phyloP scores from a whole-genome alignment of 2,888 invertebrate species.

The Acanthoscelides obtectus region DNA sequence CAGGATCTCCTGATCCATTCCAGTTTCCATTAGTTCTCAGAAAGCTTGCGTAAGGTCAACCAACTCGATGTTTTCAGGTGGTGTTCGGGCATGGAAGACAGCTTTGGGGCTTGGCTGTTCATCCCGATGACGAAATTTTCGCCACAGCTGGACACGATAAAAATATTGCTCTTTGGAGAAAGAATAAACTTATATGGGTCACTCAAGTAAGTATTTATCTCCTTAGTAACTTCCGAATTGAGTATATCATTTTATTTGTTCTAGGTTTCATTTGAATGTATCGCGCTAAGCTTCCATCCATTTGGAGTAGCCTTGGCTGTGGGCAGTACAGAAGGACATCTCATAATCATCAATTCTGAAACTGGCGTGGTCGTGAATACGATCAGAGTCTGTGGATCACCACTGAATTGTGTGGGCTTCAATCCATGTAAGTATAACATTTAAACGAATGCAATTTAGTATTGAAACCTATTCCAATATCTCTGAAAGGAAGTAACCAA shows the following conservation, averaged over 20 bases:
- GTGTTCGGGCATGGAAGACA: slow-evolving; percentile 86
- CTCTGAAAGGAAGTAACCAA: too few relatives aligned
- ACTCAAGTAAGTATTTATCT: slow-evolving; percentile 61
- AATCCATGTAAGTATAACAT: slow-evolving; percentile 76
- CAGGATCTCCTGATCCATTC: too few relatives aligned
- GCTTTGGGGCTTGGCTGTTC: slow-evolving; percentile 82
- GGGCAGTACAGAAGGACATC: slow-evolving; percentile 85
- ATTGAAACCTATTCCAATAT: too few relatives aligned
- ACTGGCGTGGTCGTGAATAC: slow-evolving; percentile 82
- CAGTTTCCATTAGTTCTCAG: too few relatives aligned
- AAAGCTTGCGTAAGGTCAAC: too few relatives aligned
- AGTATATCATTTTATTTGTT: not conserved
- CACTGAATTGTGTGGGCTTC: slow-evolving; percentile 79
- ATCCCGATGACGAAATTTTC: slow-evolving; percentile 87
- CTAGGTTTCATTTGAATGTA: slow-evolving; percentile 80
- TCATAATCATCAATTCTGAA: slow-evolving; percentile 80
- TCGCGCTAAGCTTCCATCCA: slow-evolving; percentile 82
- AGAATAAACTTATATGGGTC: slow-evolving; percentile 82
- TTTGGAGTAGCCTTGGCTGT: slow-evolving; percentile 82
- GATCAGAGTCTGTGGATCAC: slow-evolving; percentile 80
- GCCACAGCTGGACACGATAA: slow-evolving; percentile 91
- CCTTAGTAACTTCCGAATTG: not conserved
- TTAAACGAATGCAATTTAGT: too few relatives aligned
- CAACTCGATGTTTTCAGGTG: slow-evolving; percentile 49
- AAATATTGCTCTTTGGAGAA: slow-evolving; percentile 85